phyloP scores from a whole-genome alignment of 2,888 invertebrate genomes.

The Phaedon cochleariae region DNA sequence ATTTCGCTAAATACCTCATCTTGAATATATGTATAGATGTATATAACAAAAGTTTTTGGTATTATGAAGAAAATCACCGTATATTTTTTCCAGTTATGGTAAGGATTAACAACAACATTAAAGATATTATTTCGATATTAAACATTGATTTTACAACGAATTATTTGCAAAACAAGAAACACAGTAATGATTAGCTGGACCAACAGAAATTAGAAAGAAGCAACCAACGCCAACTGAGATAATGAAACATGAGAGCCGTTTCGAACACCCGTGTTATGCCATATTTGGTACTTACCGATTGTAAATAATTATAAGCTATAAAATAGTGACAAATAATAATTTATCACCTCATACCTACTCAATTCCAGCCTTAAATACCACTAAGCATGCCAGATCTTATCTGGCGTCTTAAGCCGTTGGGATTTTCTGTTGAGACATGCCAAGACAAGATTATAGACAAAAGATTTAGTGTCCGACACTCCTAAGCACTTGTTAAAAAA shows the following conservation, averaged over 20 bases:
- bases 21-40: no score
- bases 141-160: no score
- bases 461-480: not conserved
- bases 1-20: no score
- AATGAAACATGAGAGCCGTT: not conserved
- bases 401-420: not conserved
- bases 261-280: not conserved
- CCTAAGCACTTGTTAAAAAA: not conserved
- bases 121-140: no score
- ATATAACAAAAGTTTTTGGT: no score
- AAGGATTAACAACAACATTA: no score
- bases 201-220: not conserved
- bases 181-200: not conserved
- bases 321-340: slow-evolving; percentile 5
- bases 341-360: slow-evolving; percentile 10
- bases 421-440: slow-evolving; percentile 2
- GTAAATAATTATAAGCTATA: slow-evolving; percentile 6
- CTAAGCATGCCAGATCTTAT: not conserved
- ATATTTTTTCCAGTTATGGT: no score
- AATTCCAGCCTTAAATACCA: not conserved
- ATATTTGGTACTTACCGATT: slow-evolving; percentile 7
- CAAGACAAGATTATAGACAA: not conserved
- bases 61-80: no score
- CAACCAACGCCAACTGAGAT: not conserved
- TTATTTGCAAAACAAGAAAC: no score